Percentiles rank a stretch among this genome's conserved stretches.
Conservation (phyloP, 2,113 vertebrate species). For the Sapayoa aenigma region DNA sequence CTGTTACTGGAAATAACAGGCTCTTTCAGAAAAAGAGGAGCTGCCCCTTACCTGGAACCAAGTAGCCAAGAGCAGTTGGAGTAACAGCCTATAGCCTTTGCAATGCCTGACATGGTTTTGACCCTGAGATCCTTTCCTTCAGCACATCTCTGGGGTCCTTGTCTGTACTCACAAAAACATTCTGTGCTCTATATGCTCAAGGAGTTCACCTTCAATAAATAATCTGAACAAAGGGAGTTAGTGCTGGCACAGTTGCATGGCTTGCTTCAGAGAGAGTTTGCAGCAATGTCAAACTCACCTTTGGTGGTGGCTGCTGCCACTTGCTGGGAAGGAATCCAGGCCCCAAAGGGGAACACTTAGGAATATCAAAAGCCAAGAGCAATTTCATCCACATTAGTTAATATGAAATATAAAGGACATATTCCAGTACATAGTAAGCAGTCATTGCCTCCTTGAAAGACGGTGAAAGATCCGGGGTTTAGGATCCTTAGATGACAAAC, state of each 20-base stretch:
- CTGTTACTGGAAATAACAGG: not conserved
- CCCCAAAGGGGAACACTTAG: slow-evolving; percentile 26
- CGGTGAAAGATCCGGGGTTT: not conserved
- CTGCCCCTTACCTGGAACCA: not conserved
- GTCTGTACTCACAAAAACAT: not conserved
- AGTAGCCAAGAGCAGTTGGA: not conserved
- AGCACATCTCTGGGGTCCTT: not conserved
- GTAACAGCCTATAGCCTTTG: not conserved
- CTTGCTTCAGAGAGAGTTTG: slow-evolving; percentile 36
- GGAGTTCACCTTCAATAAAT: slow-evolving; percentile 53
- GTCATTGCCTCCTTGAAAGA: not conserved
- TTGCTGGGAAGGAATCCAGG: slow-evolving; percentile 54
- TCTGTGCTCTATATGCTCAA: not conserved
- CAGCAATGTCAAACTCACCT: slow-evolving; percentile 65
- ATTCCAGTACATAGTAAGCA: not conserved
- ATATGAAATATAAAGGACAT: slow-evolving; percentile 21
- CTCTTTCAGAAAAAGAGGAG: not conserved
- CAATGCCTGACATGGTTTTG: not conserved
- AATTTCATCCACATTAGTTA: slow-evolving; percentile 47
- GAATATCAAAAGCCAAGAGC: slow-evolving; percentile 29
- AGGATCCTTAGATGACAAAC: not conserved
- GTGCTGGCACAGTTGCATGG: slow-evolving; percentile 21
- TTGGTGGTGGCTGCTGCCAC: slow-evolving; percentile 41
- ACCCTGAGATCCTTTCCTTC: not conserved
- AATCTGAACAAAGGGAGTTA: not conserved